Base-by-base conservation (phyloP, 2,797 vertebrate species). In the Sparus aurata region DNA sequence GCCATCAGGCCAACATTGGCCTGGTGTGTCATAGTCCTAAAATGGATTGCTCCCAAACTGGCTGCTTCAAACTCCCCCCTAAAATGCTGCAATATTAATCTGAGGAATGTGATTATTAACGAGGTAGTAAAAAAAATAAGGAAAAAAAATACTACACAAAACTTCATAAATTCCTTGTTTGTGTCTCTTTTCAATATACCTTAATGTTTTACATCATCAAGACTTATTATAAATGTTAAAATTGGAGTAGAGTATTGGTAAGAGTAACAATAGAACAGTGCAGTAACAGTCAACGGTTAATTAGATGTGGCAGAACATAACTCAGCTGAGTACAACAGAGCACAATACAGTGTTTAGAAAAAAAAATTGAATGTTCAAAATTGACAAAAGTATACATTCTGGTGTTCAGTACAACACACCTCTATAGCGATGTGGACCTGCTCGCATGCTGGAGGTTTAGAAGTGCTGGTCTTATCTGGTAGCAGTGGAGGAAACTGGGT, bases 351-450 rank as follows among this genome's bases (percentile, higher is more conserved):
- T 13, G 38, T 38, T 41, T 4, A 64, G 47, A 60, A 70, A 59
- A 57, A 57, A 50, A 1, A 25, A 8, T 1, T 15, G 5, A 34
- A 34, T 9, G 8, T 34, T 34, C 34, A 9, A 34, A 34, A 34
- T 34, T 34, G 1, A 8, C 34, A 34, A 34, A 27, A 25, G 55
- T 27, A 17, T 5, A 30, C 10, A 49, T 43, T 18, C 34, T 12
- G 45, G 15, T 45, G 30, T 46, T 59, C 4, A 9, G 49, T 20
- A 4, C 4, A 34, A 34, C 84, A 95, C 69, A 99, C 97, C 94
- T 98, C 98, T 0, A 97, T 93, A 0, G 96, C 97, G 3, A 99
- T 97, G 75, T 97, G 96, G 38, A 99, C 92, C 94, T 99, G 98
- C 89, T 99, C 96, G 0, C 98, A 98, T 52, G 93, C 91, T 69